Evolutionary conservation across 2,797 vertebrate genomes (phyloP), one percentile per base, ranked within the genome.

Genomic region (Anabacerthia variegaticeps): DNA sequence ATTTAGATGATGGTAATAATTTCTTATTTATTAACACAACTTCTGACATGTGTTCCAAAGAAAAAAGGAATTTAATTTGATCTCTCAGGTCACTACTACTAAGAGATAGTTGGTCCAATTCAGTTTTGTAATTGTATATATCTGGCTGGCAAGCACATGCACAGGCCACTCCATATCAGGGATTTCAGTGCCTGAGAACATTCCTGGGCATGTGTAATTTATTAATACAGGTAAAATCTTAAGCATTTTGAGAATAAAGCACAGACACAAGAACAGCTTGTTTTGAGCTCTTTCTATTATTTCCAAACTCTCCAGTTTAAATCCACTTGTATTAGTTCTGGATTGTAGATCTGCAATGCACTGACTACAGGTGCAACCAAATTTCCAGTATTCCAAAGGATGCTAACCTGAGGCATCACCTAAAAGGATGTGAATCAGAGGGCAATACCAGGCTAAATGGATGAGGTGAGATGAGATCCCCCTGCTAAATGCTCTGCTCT

Each of bases 91-190:
- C 46, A 66, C 48, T 21, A 44, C n/a, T 75, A 43, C 13, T 49
- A 39, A 77, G 65, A 77, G 32, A 34, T n/a, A 52, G 23, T 62
- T 10, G 9, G 37, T 58, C 48, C 59, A 39, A 63, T 28, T 37
- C 48, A 71, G 48, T 7, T 67, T 18, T 34, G 37, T 43, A 30
- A 52, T 37, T 34, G 15, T 14, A 67, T 34, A 9, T 61, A 62
- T 18, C 58, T 52, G 48, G 30, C 30, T 37, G 21, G 30, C 41
- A 77, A 61, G 43, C 34, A 66, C 63, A 27, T 1, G 3, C 41
- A 56, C 0, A 2, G 30, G 20, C 20, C 18, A 30, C 43, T 52
- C 48, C 3, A 0, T 21, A 8, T 17, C 51, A 59, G 26, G 22
- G 34, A 77, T 37, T 67, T 73, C 71, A 52, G 54, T 26, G 54